These are phyloP conservation scores for Palythoa caribaeorum DNA, from an alignment of 92 coral and sea anemone genomes.

Conservation along the genomic window DNA sequence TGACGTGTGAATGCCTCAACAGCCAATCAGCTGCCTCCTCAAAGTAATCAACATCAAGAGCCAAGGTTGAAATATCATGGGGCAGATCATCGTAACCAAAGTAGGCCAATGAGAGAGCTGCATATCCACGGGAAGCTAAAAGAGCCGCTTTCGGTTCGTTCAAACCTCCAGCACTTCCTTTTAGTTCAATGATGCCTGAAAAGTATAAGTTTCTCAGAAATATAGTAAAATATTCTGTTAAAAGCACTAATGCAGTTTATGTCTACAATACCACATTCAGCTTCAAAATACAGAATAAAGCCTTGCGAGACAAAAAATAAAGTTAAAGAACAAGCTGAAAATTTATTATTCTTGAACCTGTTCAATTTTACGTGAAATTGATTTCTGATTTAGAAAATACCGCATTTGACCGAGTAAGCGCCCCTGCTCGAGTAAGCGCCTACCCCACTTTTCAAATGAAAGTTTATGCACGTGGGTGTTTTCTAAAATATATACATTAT, in stretches of 20 bases:
- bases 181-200: constrained; percentile 71
- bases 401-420: too few relatives aligned
- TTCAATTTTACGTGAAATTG: too few relatives aligned
- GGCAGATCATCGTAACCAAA: constrained; percentile 73
- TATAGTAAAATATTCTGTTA: neutral
- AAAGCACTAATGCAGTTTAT: neutral
- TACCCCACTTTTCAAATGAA: too few relatives aligned
- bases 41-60: constrained; percentile 76
- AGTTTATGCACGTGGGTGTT: too few relatives aligned
- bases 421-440: too few relatives aligned
- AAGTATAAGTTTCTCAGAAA: neutral
- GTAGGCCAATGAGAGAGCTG: constrained; percentile 71
- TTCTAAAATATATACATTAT: too few relatives aligned
- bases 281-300: too few relatives aligned
- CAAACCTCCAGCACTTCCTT: constrained; percentile 74
- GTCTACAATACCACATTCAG: too few relatives aligned
- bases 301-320: too few relatives aligned
- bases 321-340: too few relatives aligned
- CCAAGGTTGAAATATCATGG: constrained; percentile 46
- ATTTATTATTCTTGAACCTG: too few relatives aligned
- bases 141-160: constrained; percentile 74
- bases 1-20: constrained; percentile 58
- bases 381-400: too few relatives aligned
- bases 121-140: constrained; percentile 82
- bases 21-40: constrained; percentile 82